Conservation (phyloP, 1,140 invertebrate species). For the Platyscapa corneri region DNA sequence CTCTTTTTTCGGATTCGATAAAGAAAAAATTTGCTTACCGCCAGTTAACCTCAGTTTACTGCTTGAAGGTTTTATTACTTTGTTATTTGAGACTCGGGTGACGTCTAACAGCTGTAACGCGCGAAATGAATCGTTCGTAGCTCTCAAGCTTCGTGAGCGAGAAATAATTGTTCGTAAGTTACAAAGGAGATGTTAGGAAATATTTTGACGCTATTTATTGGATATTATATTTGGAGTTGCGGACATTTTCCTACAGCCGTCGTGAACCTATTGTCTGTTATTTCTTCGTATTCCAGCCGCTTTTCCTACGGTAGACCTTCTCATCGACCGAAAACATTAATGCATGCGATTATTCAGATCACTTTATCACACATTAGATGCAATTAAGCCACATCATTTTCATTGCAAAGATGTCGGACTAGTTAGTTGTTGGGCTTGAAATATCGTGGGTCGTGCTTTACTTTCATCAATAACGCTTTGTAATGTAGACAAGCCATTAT, state of each 20-base stretch:
- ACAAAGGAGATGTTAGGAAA: not conserved
- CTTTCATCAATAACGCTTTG: constrained; percentile 41
- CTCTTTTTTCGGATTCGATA: not conserved
- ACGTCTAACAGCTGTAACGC: constrained; percentile 23
- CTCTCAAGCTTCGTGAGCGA: not conserved
- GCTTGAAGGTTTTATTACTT: constrained; percentile 14
- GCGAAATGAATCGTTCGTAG: constrained; percentile 31
- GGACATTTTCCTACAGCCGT: not conserved
- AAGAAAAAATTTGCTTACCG: constrained; percentile 32
- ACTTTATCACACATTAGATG: not conserved
- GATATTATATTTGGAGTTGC: not conserved
- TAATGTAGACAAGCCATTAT: constrained; percentile 50
- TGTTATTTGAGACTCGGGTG: constrained; percentile 35
- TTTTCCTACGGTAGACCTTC: too few species aligned
- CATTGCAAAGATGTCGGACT: not conserved
- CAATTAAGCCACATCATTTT: constrained; percentile 5
- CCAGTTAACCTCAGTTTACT: constrained; percentile 23
- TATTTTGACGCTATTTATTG: constrained; percentile 37
- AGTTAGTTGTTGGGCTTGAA: not conserved
- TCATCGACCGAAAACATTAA: not conserved
- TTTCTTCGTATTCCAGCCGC: too few species aligned
- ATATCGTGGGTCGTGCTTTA: constrained; percentile 34
- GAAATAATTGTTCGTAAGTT: not conserved
- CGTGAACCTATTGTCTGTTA: not conserved
- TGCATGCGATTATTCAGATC: not conserved